Base-by-base conservation (phyloP, 2,888 invertebrate species). In the Monopis laevigella region DNA sequence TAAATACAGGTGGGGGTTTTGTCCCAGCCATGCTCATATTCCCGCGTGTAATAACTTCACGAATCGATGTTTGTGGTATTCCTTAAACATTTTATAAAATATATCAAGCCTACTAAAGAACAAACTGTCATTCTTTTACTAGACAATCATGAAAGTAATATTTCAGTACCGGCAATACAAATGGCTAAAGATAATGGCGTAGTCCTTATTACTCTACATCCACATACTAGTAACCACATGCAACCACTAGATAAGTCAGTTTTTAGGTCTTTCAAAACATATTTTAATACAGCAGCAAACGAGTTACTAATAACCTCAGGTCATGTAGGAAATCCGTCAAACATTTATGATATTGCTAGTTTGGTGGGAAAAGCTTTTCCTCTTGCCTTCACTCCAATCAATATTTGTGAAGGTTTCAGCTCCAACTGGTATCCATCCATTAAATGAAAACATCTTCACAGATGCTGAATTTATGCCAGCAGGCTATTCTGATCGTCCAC, bases 311-410 rank as follows among this genome's bases (percentile, higher is more conserved):
- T 49, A 29, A 24, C 47, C 17, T 46, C 47, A 40, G 46, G 50
- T 21, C 41, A 54, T 38, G 43, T 48, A 6, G 43, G 51, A 39
- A 55, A 48, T 45, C 44, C 52, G 12, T 41, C 62, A 17, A 56
- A 55, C 7, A 62, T 65, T 34, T 62, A 63, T 48, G 57, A 65
- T 43, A 50, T 65, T 45, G 47, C 47, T 40, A 44, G 36, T 18
- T 42, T 46, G 34, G 43, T 46, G 13, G 46, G 45, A 46, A 44
- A 48, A 35, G 45, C 45, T 38, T 48, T 47, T 47, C 41, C 45
- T 26, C 40, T 32, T 29, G 46, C 48, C n/a, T n/a, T n/a, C n/a
- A n/a, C n/a, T n/a, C n/a, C n/a, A n/a, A n/a, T n/a, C n/a, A n/a
- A n/a, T n/a, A n/a, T n/a, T n/a, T n/a, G n/a, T n/a, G n/a, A n/a